Percentiles rank a stretch among this genome's conserved stretches.
Evolutionary conservation across 2,113 vertebrate genomes (phyloP).

Genomic region (Elephantulus edwardii): DNA sequence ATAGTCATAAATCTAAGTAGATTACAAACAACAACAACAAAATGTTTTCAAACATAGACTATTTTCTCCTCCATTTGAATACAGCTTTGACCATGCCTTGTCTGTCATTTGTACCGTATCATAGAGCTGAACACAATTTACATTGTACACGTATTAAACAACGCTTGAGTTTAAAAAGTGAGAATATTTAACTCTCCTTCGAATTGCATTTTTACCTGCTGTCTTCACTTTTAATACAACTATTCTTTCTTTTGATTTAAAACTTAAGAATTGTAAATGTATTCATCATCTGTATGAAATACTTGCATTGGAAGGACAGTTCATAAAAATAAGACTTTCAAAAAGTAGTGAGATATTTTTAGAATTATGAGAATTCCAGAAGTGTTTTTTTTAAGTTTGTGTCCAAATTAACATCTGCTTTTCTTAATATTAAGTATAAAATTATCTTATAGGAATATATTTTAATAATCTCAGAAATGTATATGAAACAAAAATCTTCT

Average conservation of each 20-base stretch:
- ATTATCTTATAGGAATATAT: not conserved
- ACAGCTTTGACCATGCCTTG: not conserved
- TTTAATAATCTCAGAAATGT: not conserved
- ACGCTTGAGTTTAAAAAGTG: constrained; percentile 8
- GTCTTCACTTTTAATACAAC: not conserved
- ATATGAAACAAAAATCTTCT: constrained; percentile 19
- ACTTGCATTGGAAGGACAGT: constrained; percentile 33
- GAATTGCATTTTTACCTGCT: not conserved
- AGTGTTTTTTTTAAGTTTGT: not conserved
- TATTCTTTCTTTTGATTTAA: constrained; percentile 34
- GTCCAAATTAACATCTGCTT: constrained; percentile 37
- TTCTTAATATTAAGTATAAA: not conserved
- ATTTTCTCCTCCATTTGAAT: not conserved
- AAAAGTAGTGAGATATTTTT: not conserved
- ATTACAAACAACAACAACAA: too few species aligned
- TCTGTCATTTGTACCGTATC: not conserved
- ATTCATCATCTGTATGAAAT: constrained; percentile 31
- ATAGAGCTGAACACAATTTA: not conserved
- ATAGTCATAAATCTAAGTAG: not conserved
- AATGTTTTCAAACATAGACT: not conserved
- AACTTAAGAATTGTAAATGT: constrained; percentile 30
- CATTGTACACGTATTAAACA: not conserved
- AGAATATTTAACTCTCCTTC: not conserved
- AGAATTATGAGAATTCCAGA: not conserved
- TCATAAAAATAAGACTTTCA: constrained; percentile 36